Evolutionary conservation across 2,113 vertebrate genomes (phyloP), one percentile per base, ranked within the genome.

Genomic region (Corvus hawaiiensis): DNA sequence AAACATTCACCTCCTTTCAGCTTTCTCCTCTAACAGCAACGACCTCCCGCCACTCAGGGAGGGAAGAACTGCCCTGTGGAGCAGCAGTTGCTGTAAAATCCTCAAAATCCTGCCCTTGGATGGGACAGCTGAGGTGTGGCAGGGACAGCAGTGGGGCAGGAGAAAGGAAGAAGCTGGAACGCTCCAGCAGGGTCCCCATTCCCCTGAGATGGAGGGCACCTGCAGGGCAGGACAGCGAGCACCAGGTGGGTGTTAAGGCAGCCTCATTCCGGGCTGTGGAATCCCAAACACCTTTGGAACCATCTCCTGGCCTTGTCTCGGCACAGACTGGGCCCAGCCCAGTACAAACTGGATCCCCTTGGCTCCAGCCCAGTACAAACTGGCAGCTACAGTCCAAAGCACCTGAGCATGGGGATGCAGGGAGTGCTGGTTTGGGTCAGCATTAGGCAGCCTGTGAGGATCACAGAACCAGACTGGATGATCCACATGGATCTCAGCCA

Each of bases 271-370:
- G 0, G 32, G 39, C 74, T 46, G 30, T 7, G 0, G 0, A 59
- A 64, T 13, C 30, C 55, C 87, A 32, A 74, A 46, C 3, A 1
- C 16, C 64, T 61, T 32, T 0, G 0, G 24, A 48, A 41, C 0
- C 27, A 19, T 3, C 16, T 17, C 63, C 63, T 6, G 26, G 18
- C 26, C 33, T 17, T 30, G 61, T 16, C 37, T 23, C 4, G 2
- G 79, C 32, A 68, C 24, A 26, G 30, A 46, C 39, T 39, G 61
- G 44, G 41, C 26, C 46, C 62, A 54, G 24, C 69, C n/a, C 61
- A 52, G 64, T 1, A 9, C 17, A 30, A 24, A 61, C 9, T 61
- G 74, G 55, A 39, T 14, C 19, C 23, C 54, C 37, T 35, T 12
- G 26, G 6, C 26, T 24, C 46, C 46, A 41, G 24, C 69, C n/a